These are phyloP conservation scores for Arvicanthis niloticus DNA, from an alignment of 2,113 vertebrate species.

Conservation along the genomic window DNA sequence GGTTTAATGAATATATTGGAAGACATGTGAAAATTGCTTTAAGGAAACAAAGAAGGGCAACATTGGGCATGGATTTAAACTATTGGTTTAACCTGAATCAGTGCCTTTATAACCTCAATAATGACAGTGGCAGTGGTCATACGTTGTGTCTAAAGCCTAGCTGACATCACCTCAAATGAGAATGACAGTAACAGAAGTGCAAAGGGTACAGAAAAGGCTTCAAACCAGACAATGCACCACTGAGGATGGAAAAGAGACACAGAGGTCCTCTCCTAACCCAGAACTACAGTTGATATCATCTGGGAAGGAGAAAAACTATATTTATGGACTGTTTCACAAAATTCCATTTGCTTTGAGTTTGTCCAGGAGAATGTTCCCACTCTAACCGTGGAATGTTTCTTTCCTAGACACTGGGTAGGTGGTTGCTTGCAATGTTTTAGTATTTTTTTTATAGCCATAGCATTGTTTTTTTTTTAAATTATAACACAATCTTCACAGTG, in stretches of 20 bases:
- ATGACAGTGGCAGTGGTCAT: not conserved
- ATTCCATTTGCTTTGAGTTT: conserved; percentile 87
- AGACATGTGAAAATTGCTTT: not conserved
- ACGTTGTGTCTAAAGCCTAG: not conserved
- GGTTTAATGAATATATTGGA: not conserved
- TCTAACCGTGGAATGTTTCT: conserved; percentile 83
- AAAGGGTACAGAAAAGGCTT: not conserved
- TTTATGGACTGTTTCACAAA: conserved; percentile 88
- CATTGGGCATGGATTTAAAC: not conserved
- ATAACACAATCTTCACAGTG: conserved; percentile 85
- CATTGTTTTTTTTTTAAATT: conserved; percentile 80
- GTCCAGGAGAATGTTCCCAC: conserved; percentile 86
- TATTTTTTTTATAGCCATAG: not conserved
- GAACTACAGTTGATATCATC: too few relatives aligned
- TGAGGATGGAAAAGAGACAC: too few relatives aligned
- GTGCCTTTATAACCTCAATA: not conserved
- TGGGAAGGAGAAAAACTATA: not conserved
- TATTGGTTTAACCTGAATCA: not conserved
- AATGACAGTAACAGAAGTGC: not conserved
- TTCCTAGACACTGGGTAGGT: conserved; percentile 74
- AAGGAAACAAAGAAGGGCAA: not conserved
- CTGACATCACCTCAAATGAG: not conserved
- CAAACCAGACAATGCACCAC: too few relatives aligned
- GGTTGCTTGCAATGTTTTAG: conserved; percentile 87
- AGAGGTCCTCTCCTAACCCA: too few relatives aligned